Conservation (phyloP, 2,797 vertebrate genomes). For the Gymnoscopelus microlampas region DNA sequence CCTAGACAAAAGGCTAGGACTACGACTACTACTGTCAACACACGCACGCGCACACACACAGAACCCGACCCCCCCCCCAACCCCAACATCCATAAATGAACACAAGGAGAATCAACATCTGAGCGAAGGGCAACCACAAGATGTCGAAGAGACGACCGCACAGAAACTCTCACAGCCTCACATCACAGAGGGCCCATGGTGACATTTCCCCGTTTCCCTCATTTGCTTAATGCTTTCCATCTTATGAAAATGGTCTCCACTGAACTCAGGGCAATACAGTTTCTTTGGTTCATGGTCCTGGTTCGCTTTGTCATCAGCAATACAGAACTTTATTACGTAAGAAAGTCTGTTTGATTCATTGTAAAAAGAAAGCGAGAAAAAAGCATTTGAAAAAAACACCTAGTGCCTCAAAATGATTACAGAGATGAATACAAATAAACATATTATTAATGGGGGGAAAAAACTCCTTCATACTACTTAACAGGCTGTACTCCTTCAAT, state of each 20-base stretch:
- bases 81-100: slow-evolving; percentile 47
- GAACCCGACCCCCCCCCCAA: slow-evolving; percentile 37
- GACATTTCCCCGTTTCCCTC: slow-evolving; percentile 37
- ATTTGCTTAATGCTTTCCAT: slow-evolving; percentile 63
- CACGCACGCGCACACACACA: slow-evolving; percentile 20
- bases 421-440: too few relatives aligned
- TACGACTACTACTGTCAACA: slow-evolving; percentile 70
- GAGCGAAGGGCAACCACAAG: slow-evolving; percentile 56
- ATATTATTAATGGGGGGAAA: too few relatives aligned
- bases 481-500: too few relatives aligned
- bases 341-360: too few relatives aligned
- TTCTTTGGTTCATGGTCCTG: too few relatives aligned
- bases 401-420: too few relatives aligned
- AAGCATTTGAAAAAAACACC: too few relatives aligned
- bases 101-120: slow-evolving; percentile 46
- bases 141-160: slow-evolving; percentile 49
- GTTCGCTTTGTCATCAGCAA: too few relatives aligned
- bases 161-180: slow-evolving; percentile 39
- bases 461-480: too few relatives aligned
- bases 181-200: slow-evolving; percentile 29
- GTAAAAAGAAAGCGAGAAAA: too few relatives aligned
- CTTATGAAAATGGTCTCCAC: slow-evolving; percentile 52
- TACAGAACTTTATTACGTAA: too few relatives aligned
- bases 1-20: slow-evolving; percentile 76
- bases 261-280: slow-evolving; percentile 21